Evolutionary conservation across 2,888 invertebrate genomes (phyloP), one percentile per base, ranked within the genome.

Genomic region (Patella ulyssiponensis): DNA sequence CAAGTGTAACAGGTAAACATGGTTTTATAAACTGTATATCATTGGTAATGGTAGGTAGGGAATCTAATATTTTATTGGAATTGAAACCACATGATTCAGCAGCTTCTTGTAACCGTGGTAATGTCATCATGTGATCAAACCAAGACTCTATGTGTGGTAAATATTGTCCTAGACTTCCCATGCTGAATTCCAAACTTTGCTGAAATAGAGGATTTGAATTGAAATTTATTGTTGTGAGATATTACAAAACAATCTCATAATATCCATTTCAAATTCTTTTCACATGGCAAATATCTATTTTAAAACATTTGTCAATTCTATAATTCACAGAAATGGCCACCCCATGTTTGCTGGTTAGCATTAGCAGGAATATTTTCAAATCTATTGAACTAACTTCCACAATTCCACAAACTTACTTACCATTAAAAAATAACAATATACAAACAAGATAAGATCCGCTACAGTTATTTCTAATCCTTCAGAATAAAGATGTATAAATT

Each of bases 381-480:
- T 20, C 20, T 44, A 9, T 44, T 44, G 7, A 44, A 44, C 7
- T 44, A 44, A 44, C 9, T 9, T 44, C 44, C 44, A 44, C 1
- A 7, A 44, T 44, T 44, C 44, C 9, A 44, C 44, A 44, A 64
- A 69, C 17, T 53, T 52, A 81, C 89, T 85, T 86, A 91, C 91
- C 83, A 90, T 70, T 15, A 91, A 82, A 80, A 85, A 80, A 77
- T 88, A 88, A 23, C 86, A 94, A 92, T 86, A 95, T 93, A 86
- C 95, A 94, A 95, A 94, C 77, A 98, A 93, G 79, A 97, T 94
- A 69, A 97, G 90, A 92, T 98, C 98, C 4, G 97, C 95, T 84
- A 98, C 92, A 0, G 96, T 96, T 87, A 97, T 93, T 82, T 93
- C 94, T 1, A 95, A 94, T 1, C 97, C 97, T 92, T 98, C 97